These are phyloP conservation scores for Bos taurus DNA, from an alignment of 2,113 vertebrate genomes.

Conservation along the genomic window DNA sequence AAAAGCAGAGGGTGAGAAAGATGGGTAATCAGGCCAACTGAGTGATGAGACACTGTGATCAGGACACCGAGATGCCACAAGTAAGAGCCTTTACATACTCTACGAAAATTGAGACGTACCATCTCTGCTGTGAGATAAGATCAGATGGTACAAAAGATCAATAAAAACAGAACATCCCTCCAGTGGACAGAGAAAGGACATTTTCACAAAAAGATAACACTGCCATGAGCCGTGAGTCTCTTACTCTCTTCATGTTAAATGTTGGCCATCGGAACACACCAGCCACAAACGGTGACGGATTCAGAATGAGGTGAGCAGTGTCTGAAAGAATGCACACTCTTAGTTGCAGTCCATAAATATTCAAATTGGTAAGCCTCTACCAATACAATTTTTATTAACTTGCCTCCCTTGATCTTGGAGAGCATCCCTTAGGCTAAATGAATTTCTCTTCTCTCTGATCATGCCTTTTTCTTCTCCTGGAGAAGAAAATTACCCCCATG, in stretches of 20 bases:
- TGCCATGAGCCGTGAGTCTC: not conserved
- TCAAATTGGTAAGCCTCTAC: not conserved
- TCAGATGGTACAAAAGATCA: not conserved
- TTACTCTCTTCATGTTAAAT: not conserved
- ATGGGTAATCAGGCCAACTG: not conserved
- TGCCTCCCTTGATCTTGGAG: not conserved
- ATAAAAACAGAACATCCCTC: not conserved
- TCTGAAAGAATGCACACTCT: not conserved
- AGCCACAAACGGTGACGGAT: not conserved
- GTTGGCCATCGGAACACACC: not conserved
- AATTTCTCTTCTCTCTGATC: not conserved
- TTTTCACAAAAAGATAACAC: not conserved
- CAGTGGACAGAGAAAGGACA: not conserved
- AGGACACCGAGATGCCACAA: not conserved
- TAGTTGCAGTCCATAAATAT: not conserved
- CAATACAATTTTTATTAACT: not conserved
- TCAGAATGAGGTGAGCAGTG: accelerated
- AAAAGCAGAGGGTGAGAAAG: too few species aligned
- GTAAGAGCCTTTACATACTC: not conserved
- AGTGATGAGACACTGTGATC: not conserved
- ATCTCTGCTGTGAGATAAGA: not conserved
- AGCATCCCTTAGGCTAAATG: not conserved
- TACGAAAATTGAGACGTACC: not conserved
- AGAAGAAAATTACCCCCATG: not conserved
- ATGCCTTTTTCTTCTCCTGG: not conserved